Evolutionary conservation across 2,113 vertebrate species (phyloP).

Genomic region (Heptranchias perlo): DNA sequence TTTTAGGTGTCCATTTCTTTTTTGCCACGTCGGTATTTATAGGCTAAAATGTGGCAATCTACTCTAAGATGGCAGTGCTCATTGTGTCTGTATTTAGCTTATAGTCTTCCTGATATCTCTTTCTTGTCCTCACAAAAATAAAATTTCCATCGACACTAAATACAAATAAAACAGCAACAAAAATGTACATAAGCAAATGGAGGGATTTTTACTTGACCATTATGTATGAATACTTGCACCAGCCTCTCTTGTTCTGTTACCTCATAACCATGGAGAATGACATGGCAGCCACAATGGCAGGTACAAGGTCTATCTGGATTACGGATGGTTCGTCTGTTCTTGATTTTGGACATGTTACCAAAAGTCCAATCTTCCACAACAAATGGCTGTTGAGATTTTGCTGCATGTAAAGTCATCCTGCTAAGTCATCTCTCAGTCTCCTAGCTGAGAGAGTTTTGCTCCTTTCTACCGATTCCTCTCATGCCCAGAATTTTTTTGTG

Average conservation of each 20-base stretch:
- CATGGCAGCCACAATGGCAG: not conserved
- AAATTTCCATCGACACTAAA: too few species aligned
- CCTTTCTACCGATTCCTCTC: not conserved
- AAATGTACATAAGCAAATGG: too few species aligned
- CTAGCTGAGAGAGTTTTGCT: not conserved
- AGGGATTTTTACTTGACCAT: too few species aligned
- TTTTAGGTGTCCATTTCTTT: not conserved
- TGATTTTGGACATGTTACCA: not conserved
- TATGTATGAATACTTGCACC: too few species aligned
- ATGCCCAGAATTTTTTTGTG: not conserved
- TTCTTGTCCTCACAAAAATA: not conserved
- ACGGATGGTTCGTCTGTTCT: not conserved
- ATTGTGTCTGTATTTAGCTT: not conserved
- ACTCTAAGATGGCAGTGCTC: not conserved
- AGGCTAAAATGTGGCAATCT: not conserved
- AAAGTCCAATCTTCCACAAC: not conserved
- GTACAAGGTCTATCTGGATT: not conserved
- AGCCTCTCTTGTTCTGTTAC: not conserved
- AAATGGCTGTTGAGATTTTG: not conserved
- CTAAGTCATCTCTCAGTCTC: not conserved
- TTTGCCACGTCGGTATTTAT: not conserved
- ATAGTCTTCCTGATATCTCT: not conserved
- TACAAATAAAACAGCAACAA: too few species aligned
- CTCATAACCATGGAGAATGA: not conserved
- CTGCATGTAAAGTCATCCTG: not conserved